phyloP scores from a whole-genome alignment of 2,888 invertebrate genomes.

The Eumerus sabulonum region DNA sequence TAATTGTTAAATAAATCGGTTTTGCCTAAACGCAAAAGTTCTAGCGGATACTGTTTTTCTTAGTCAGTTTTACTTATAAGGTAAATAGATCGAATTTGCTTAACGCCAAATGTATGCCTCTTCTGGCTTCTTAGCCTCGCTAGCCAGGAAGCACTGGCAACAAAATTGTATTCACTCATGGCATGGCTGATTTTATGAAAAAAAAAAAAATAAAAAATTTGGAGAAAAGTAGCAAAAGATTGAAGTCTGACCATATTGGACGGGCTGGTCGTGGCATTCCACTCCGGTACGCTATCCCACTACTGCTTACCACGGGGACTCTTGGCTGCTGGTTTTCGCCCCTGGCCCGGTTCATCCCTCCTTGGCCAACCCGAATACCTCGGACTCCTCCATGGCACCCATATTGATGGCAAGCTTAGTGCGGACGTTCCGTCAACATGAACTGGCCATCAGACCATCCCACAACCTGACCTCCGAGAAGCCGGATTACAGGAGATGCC shows the following conservation, averaged over 20 bases:
- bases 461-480: conserved; percentile 94
- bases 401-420: conserved; percentile 99
- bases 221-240: conserved; percentile 81
- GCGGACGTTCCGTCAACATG: conserved; percentile 95
- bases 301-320: conserved; percentile 99
- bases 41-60: too few relatives aligned
- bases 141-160: too few relatives aligned
- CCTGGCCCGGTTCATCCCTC: conserved; percentile 99
- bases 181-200: too few relatives aligned
- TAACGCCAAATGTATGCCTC: too few relatives aligned
- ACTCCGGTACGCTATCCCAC: conserved; percentile 99
- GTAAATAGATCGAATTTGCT: too few relatives aligned
- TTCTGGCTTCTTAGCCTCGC: too few relatives aligned
- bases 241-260: conserved; percentile 88
- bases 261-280: conserved; percentile 92
- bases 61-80: too few relatives aligned
- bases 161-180: too few relatives aligned
- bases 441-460: conserved; percentile 91
- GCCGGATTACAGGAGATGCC: conserved; percentile 99
- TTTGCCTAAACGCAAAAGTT: too few relatives aligned
- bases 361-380: conserved; percentile 94
- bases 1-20: too few relatives aligned
- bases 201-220: not conserved
- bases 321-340: conserved; percentile 99
- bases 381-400: conserved; percentile 91